phyloP scores from a whole-genome alignment of 1,140 invertebrate species.

The Drosophila quadrilineata region DNA sequence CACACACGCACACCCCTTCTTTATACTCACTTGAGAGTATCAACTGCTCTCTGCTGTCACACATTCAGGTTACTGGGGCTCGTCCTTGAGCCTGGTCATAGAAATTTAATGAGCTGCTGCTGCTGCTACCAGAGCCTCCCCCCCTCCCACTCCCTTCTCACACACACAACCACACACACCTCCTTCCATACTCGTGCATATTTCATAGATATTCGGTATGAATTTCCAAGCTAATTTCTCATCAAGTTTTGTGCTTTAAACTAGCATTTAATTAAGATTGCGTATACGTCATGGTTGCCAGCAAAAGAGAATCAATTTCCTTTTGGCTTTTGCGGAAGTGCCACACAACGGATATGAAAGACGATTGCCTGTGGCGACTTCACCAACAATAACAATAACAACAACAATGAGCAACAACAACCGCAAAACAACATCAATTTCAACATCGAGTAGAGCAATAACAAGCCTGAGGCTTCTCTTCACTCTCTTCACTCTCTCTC shows the following conservation, averaged over 20 bases:
- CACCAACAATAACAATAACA: constrained; percentile 23
- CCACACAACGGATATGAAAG: constrained; percentile 68
- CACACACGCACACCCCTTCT: not conserved
- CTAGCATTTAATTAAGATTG: constrained; percentile 74
- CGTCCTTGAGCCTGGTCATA: constrained; percentile 55
- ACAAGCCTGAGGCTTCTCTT: too few relatives aligned
- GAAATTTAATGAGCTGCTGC: constrained; percentile 52
- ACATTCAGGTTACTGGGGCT: constrained; percentile 62
- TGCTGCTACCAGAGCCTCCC: too few relatives aligned
- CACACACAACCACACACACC: not conserved
- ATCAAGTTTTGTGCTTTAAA: constrained; percentile 41
- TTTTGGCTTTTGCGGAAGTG: constrained; percentile 36
- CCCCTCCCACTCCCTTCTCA: not conserved
- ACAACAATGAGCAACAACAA: constrained; percentile 17
- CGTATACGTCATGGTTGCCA: constrained; percentile 30
- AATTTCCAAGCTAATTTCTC: constrained; percentile 38
- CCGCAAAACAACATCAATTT: constrained; percentile 21
- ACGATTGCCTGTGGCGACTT: constrained; percentile 60
- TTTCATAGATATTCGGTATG: too few relatives aligned
- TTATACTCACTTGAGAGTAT: not conserved
- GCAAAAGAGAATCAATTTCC: constrained; percentile 65
- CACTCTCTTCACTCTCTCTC: too few relatives aligned
- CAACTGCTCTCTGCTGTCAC: not conserved
- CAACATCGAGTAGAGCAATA: constrained; percentile 16
- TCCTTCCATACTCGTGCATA: too few relatives aligned